These are phyloP conservation scores for Heliornis fulica DNA, from an alignment of 2,113 vertebrate genomes.

Conservation along the genomic window DNA sequence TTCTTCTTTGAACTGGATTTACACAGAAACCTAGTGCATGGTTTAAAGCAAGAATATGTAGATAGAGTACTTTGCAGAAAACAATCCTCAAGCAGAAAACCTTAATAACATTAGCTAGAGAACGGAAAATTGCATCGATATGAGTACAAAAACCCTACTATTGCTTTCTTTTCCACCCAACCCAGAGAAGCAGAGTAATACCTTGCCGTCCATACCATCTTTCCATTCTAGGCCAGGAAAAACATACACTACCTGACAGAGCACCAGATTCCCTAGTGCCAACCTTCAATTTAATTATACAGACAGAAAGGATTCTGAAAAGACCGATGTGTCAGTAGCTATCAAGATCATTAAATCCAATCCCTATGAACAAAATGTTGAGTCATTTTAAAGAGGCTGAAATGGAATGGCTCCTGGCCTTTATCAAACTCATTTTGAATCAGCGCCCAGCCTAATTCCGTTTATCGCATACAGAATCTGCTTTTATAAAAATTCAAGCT, in stretches of 20 bases:
- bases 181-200: slow-evolving; percentile 34
- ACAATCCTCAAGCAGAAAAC: not conserved
- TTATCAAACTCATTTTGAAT: slow-evolving; percentile 20
- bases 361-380: slow-evolving; percentile 30
- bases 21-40: not conserved
- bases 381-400: slow-evolving; percentile 37
- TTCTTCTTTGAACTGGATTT: not conserved
- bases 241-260: slow-evolving; percentile 25
- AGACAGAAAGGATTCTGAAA: slow-evolving; percentile 38
- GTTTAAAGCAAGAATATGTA: not conserved
- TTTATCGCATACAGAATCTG: not conserved
- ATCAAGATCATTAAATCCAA: slow-evolving; percentile 53
- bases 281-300: slow-evolving; percentile 67
- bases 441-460: not conserved
- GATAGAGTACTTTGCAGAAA: not conserved
- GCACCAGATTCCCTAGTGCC: slow-evolving; percentile 7
- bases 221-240: not conserved
- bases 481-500: not conserved
- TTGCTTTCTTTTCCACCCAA: not conserved
- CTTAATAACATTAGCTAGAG: not conserved
- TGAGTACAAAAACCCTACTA: not conserved
- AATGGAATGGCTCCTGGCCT: slow-evolving; percentile 9
- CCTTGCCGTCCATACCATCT: not conserved
- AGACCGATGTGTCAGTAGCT: slow-evolving; percentile 47
- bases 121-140: not conserved